Base-by-base conservation (phyloP, 2,888 invertebrate species). In the Trachelus iudaicus region DNA sequence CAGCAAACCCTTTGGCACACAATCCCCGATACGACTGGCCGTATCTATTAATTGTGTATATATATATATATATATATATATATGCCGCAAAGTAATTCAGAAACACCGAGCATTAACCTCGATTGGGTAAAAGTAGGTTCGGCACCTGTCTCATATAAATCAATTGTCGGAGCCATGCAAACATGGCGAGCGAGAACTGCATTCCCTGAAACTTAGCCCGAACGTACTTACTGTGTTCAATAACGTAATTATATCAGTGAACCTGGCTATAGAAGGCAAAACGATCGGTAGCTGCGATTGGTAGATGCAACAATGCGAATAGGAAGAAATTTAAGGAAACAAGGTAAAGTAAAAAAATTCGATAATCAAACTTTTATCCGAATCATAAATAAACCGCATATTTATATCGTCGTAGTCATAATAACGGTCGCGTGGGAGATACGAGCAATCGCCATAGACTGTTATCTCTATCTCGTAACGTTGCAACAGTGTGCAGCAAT, bases 61-160 rank as follows among this genome's bases (percentile, higher is more conserved):
- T 69, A 3, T 69, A 11, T 69, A 69, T 34, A 11, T 31, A 6
- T 31, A 0, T 12, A 69, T 69, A 33, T 71, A 71, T 34, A 71
- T 31, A 83, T 83, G 75, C 68, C 73, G 81, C 77, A 81, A 81
- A 82, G 79, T 81, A 76, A 83, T 83, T 80, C 79, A 82, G 80
- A 78, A 82, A 81, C 83, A 77, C 68, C 75, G 78, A 77, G 79
- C 81, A 80, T 83, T 82, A 82, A 85, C 85, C 82, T 81, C 81
- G 79, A 81, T 84, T 80, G 79, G 81, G 77, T 80, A 82, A 83
- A 85, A 83, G 81, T 81, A 69, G 82, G 79, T 83, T 80, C 80
- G 79, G 77, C 81, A 82, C 79, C 80, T 85, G 85, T 83, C 83
- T 75, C 81, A 81, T 81, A 83, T 84, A 86, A 87, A 86, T 87